These are phyloP conservation scores for Branchinecta sandiegonensis DNA, from an alignment of 2,888 invertebrate genomes.

Conservation along the genomic window DNA sequence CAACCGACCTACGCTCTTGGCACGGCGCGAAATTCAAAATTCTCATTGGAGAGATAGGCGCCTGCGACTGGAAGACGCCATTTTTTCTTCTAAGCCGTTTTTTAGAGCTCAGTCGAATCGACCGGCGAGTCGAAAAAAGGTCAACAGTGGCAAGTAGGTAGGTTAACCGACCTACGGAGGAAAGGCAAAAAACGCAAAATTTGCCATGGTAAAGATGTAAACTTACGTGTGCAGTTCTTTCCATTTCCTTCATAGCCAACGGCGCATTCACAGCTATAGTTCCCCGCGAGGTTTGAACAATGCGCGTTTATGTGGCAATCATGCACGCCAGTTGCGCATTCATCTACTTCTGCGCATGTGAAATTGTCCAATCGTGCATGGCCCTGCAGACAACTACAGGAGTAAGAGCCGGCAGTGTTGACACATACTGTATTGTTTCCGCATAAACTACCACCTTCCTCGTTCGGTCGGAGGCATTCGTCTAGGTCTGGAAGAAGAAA, in stretches of 20 bases:
- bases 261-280: constrained; percentile 55
- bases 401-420: constrained; percentile 65
- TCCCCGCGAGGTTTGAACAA: constrained; percentile 63
- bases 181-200: too few species aligned
- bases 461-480: constrained; percentile 65
- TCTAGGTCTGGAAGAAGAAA: constrained; percentile 51
- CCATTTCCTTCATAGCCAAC: constrained; percentile 63
- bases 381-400: constrained; percentile 66
- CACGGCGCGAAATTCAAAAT: too few species aligned
- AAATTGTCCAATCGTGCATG: constrained; percentile 60
- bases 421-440: constrained; percentile 67
- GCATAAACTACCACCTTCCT: constrained; percentile 66
- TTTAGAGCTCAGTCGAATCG: too few species aligned
- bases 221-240: constrained; percentile 61
- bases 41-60: too few species aligned
- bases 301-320: constrained; percentile 57
- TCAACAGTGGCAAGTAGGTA: too few species aligned
- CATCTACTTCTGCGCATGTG: constrained; percentile 65
- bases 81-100: too few species aligned
- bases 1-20: too few species aligned
- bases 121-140: too few species aligned
- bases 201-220: background rate
- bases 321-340: constrained; percentile 55
- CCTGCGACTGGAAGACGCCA: too few species aligned
- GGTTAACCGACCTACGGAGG: too few species aligned